Conservation (phyloP, 1,140 invertebrate genomes). For the Tetraneura akinire region DNA sequence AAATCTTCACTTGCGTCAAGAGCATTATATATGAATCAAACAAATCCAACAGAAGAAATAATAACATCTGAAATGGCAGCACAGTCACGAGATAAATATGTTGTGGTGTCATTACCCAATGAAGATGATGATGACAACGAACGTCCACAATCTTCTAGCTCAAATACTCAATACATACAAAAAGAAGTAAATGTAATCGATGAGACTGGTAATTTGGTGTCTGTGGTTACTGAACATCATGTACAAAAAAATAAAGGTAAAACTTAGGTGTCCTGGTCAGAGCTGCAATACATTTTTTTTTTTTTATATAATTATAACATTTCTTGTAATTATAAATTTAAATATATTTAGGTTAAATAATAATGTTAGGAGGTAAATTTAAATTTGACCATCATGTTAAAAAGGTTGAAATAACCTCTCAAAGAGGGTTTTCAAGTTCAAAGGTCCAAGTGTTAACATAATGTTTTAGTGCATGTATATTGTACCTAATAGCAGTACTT, state of each 20-base stretch:
- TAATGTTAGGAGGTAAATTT: not conserved
- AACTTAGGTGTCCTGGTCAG: slow-evolving; percentile 48
- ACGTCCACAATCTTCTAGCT: slow-evolving; percentile 41
- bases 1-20: slow-evolving; percentile 45
- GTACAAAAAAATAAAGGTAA: slow-evolving; percentile 50
- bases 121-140: slow-evolving; percentile 51
- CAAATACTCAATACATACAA: slow-evolving; percentile 49
- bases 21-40: slow-evolving; percentile 52
- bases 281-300: slow-evolving; percentile 35
- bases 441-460: slow-evolving; percentile 51
- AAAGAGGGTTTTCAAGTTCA: slow-evolving; percentile 44
- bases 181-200: slow-evolving; percentile 49
- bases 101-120: slow-evolving; percentile 47
- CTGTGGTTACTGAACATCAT: slow-evolving; percentile 51
- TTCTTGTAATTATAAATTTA: not conserved
- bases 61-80: slow-evolving; percentile 48
- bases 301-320: not conserved
- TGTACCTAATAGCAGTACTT: slow-evolving; percentile 45
- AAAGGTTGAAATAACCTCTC: not conserved
- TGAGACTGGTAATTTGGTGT: slow-evolving; percentile 49
- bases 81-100: slow-evolving; percentile 48
- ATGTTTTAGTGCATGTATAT: slow-evolving; percentile 50
- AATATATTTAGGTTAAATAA: not conserved
- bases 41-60: slow-evolving; percentile 51
- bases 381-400: not conserved